A percentile compares a stretch with the other conserved stretches of the same genome.
phyloP scores from a whole-genome alignment of 2,113 vertebrate genomes.

The Alethe diademata region DNA sequence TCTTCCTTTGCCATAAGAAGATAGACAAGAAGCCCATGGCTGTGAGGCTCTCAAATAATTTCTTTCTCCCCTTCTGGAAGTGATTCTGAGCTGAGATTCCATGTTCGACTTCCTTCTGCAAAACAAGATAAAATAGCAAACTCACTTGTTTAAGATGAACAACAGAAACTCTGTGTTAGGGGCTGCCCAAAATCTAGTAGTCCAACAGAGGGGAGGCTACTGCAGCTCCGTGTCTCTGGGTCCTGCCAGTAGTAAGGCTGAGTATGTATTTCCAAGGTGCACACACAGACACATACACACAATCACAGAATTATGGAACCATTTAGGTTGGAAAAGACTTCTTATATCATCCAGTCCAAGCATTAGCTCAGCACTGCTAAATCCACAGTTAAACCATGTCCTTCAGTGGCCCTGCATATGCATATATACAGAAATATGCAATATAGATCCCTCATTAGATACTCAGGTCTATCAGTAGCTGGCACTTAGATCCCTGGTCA shows the following conservation, averaged over 20 bases:
- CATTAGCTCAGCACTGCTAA: background rate
- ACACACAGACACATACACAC: background rate
- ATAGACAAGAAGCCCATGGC: background rate
- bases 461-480: background rate
- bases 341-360: background rate
- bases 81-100: background rate
- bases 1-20: background rate
- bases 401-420: no score
- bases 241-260: background rate
- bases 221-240: background rate
- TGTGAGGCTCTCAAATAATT: background rate
- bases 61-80: background rate
- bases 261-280: background rate
- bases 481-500: background rate
- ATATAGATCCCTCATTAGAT: background rate
- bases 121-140: background rate
- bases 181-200: background rate
- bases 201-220: background rate
- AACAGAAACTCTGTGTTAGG: background rate
- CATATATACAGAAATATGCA: background rate
- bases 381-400: background rate
- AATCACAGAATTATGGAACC: background rate
- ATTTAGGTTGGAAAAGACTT: background rate
- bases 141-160: background rate
- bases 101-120: background rate